These are phyloP conservation scores for Sciaenops ocellatus DNA, from an alignment of 2,797 vertebrate species.

Conservation along the genomic window DNA sequence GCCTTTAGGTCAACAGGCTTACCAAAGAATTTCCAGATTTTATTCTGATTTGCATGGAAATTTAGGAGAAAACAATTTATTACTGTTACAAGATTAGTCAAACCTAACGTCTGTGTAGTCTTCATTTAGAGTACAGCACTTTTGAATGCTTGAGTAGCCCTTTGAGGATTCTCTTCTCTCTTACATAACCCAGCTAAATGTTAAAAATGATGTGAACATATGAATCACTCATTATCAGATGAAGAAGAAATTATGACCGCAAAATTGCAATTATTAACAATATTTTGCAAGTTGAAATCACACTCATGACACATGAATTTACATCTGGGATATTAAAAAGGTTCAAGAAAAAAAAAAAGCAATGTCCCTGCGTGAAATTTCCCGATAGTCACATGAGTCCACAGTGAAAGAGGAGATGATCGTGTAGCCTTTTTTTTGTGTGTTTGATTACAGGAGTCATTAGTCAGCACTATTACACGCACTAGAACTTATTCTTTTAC, in stretches of 20 bases:
- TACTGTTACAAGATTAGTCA: constrained; percentile 46
- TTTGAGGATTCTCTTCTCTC: constrained; percentile 34
- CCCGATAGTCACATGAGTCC: constrained; percentile 26
- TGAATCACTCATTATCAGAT: constrained; percentile 50
- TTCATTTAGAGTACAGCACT: constrained; percentile 16
- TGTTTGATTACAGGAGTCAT: constrained; percentile 50
- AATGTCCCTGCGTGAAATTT: constrained; percentile 20
- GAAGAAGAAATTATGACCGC: constrained; percentile 19
- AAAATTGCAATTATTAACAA: constrained; percentile 18
- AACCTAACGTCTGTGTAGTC: constrained; percentile 24
- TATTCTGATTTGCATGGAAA: constrained; percentile 62
- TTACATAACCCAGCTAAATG: constrained; percentile 34
- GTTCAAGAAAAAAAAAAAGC: constrained; percentile 27
- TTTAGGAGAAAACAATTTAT: constrained; percentile 60
- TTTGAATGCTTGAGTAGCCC: constrained; percentile 32
- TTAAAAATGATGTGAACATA: constrained; percentile 29
- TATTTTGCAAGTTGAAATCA: constrained; percentile 46
- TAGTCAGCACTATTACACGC: constrained; percentile 39
- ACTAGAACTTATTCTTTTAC: constrained; percentile 44
- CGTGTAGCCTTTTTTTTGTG: constrained; percentile 4
- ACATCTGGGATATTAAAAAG: constrained; percentile 21
- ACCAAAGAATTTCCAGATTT: constrained; percentile 75
- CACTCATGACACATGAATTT: constrained; percentile 7
- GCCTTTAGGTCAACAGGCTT: constrained; percentile 69
- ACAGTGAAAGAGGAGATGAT: constrained; percentile 12